Evolutionary conservation across 2,797 vertebrate species (phyloP).

Genomic region (Catharus ustulatus): DNA sequence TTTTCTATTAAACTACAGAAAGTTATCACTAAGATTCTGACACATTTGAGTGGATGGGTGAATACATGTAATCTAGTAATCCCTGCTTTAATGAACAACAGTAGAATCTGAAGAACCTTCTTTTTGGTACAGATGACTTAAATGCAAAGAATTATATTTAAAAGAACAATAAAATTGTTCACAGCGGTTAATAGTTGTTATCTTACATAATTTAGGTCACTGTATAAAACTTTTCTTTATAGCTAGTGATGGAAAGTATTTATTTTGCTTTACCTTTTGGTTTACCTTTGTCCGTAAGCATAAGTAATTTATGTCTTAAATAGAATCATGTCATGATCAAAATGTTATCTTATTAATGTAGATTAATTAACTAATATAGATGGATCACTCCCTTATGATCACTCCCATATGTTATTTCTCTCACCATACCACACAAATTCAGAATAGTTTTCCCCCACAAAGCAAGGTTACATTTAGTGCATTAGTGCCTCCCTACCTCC

Average conservation of each 20-base stretch:
- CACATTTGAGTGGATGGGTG: background rate
- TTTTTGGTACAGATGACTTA: background rate
- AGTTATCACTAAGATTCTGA: slow-evolving; percentile 27
- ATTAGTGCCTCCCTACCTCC: background rate
- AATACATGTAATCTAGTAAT: background rate
- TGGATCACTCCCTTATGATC: background rate
- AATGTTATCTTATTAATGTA: background rate
- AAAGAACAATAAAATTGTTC: background rate
- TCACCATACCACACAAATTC: background rate
- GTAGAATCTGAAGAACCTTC: background rate
- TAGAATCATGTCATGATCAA: background rate
- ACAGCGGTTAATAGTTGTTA: background rate
- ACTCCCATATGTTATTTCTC: background rate
- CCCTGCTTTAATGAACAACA: background rate
- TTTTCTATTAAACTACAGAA: slow-evolving; percentile 37
- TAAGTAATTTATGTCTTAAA: background rate
- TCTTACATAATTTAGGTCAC: background rate
- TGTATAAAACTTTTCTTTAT: background rate
- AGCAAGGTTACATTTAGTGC: background rate
- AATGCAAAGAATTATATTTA: background rate
- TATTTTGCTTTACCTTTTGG: background rate
- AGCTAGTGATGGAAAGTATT: background rate
- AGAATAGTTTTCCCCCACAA: background rate
- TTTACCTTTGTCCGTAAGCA: background rate
- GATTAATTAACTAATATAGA: background rate